Evolutionary conservation across 1,140 invertebrate genomes (phyloP).

Genomic region (Papilio machaon): DNA sequence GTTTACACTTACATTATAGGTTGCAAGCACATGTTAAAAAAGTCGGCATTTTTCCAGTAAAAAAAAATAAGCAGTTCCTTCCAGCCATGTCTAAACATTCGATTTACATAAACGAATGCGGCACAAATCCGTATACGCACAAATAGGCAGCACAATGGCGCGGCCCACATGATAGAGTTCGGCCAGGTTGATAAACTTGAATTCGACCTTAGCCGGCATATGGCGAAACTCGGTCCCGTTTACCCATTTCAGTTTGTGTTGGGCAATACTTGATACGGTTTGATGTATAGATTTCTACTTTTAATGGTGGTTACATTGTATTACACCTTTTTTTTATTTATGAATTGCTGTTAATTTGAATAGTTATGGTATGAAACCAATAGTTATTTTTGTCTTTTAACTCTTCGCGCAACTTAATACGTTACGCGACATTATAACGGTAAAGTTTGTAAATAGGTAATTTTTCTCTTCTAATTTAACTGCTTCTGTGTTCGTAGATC

Average conservation of each 20-base stretch:
- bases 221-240: slow-evolving; percentile 30
- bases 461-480: too few relatives aligned
- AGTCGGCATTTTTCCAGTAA: too few relatives aligned
- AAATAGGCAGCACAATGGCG: slow-evolving; percentile 30
- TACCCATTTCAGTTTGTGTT: slow-evolving; percentile 24
- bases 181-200: slow-evolving; percentile 38
- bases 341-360: too few relatives aligned
- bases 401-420: too few relatives aligned
- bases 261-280: slow-evolving; percentile 25
- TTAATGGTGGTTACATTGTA: background rate
- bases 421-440: too few relatives aligned
- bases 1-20: too few relatives aligned
- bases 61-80: too few relatives aligned
- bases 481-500: too few relatives aligned
- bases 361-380: too few relatives aligned
- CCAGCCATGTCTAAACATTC: slow-evolving; percentile 16
- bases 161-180: slow-evolving; percentile 35
- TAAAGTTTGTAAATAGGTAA: too few relatives aligned
- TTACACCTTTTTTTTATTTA: background rate
- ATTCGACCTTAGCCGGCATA: slow-evolving; percentile 32
- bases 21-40: too few relatives aligned
- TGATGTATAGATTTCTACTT: slow-evolving; percentile 12
- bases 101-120: background rate
- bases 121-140: slow-evolving; percentile 34
- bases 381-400: too few relatives aligned